phyloP scores from a whole-genome alignment of 2,797 vertebrate genomes.

The Lutjanus campechanus region DNA sequence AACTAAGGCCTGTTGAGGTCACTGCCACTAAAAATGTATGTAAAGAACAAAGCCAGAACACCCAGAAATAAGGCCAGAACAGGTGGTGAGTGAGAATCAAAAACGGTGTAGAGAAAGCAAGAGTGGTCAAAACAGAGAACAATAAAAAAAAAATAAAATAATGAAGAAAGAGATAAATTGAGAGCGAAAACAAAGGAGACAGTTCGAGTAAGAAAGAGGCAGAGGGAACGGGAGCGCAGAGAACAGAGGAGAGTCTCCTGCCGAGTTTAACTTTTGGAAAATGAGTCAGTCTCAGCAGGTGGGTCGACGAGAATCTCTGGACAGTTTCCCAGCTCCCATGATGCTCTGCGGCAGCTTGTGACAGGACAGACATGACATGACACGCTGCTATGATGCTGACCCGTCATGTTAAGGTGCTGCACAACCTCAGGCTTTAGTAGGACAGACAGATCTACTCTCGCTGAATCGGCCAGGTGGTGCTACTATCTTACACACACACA shows the following conservation, averaged over 20 bases:
- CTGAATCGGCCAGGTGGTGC: constrained; percentile 40
- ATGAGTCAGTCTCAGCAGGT: constrained; percentile 58
- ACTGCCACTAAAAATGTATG: neutral
- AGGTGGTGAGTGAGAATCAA: neutral
- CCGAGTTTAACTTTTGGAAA: constrained; percentile 52
- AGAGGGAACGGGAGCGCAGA: constrained; percentile 19
- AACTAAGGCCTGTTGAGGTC: neutral
- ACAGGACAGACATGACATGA: constrained; percentile 29
- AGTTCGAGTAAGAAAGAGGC: neutral
- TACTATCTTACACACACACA: constrained; percentile 13
- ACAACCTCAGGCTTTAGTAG: constrained; percentile 22
- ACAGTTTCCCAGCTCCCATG: constrained; percentile 44
- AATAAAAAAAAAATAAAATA: neutral
- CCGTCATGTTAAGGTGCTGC: neutral
- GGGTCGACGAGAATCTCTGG: constrained; percentile 33
- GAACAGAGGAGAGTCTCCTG: constrained; percentile 25
- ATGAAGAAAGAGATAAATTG: neutral
- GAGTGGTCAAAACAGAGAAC: neutral
- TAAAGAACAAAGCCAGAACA: neutral
- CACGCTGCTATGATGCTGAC: constrained; percentile 7
- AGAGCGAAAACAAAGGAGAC: neutral
- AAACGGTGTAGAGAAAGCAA: neutral
- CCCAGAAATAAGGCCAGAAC: neutral
- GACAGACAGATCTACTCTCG: constrained; percentile 13
- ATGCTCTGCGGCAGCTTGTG: constrained; percentile 43